These are phyloP conservation scores for Melanostoma mellinum DNA, from an alignment of 2,888 invertebrate species.

Conservation along the genomic window DNA sequence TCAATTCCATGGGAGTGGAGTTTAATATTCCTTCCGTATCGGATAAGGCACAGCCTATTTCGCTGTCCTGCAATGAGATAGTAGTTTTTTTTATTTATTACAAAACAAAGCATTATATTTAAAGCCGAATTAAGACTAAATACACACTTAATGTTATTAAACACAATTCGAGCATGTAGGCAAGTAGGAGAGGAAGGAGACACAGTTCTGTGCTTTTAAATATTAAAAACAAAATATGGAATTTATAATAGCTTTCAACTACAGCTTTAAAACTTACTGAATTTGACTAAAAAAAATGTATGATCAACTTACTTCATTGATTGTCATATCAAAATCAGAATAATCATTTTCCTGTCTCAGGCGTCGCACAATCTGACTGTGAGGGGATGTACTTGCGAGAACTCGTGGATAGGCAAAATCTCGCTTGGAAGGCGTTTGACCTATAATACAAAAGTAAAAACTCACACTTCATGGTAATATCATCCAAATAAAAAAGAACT, in stretches of 20 bases:
- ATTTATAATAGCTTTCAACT: neutral
- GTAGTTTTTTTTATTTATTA: no score
- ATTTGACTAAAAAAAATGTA: neutral
- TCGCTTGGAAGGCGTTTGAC: constrained; percentile 86
- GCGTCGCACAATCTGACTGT: constrained; percentile 85
- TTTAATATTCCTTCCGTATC: constrained; percentile 78
- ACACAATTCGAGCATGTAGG: no score
- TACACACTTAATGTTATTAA: no score
- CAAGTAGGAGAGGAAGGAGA: no score
- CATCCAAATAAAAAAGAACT: constrained; percentile 15
- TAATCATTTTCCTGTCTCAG: constrained; percentile 83
- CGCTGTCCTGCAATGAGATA: constrained; percentile 75
- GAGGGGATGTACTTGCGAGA: constrained; percentile 87
- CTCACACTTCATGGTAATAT: neutral
- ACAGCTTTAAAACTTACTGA: neutral
- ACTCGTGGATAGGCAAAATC: constrained; percentile 86
- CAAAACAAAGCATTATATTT: no score
- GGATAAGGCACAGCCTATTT: constrained; percentile 76
- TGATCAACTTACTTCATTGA: constrained; percentile 77
- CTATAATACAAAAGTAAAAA: constrained; percentile 80
- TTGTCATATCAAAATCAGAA: constrained; percentile 80
- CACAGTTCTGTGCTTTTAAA: no score
- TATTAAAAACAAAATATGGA: no score
- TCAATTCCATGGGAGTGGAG: constrained; percentile 78
- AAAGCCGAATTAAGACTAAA: no score